Evolutionary conservation across 2,113 vertebrate genomes (phyloP), one percentile per base, ranked within the genome.

Genomic region (Falcunculus frontatus): DNA sequence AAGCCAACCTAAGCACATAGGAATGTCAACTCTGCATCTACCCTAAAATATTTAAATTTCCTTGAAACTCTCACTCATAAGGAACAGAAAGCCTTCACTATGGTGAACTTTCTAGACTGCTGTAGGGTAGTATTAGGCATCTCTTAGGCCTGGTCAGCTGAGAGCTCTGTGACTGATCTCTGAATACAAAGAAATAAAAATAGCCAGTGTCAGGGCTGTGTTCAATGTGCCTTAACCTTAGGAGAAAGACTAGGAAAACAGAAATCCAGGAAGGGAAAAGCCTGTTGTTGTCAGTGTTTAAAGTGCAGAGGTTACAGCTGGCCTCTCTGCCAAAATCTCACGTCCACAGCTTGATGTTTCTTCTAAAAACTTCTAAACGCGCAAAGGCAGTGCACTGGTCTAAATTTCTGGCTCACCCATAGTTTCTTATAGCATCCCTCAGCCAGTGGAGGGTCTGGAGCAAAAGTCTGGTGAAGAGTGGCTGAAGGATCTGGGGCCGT

Each of bases 21-120:
- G 93, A 94, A 96, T 96, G 93, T 93, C 79, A 93, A 46, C 46
- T 78, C 83, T 91, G 18, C 33, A 39, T 82, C 68, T 86, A 47
- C 39, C 46, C 65, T 87, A 73, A 90, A 90, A 86, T 68, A 68
- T 75, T 90, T 68, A 65, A 47, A 69, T 89, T 92, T 91, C 6
- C 55, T 77, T 80, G 59, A 46, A 93, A 56, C 25, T 72, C 60
- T 72, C n/a, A 16, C 29, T 86, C 49, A 4, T 27, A 80, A 92
- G 35, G 42, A 85, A 44, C 32, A 41, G 30, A 80, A 84, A 87
- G 25, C 26, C 46, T 47, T 26, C 15, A 27, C 32, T 0, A 0
- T 21, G 30, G n/a, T 68, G 79, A 84, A 47, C 59, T 70, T 90
- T 63, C 63, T 80, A 53, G 56, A 3, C 9, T 41, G 6, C 13